Evolutionary conservation across 92 coral and sea anemone genomes (phyloP).

Genomic region (Epizoanthus scotinus): DNA sequence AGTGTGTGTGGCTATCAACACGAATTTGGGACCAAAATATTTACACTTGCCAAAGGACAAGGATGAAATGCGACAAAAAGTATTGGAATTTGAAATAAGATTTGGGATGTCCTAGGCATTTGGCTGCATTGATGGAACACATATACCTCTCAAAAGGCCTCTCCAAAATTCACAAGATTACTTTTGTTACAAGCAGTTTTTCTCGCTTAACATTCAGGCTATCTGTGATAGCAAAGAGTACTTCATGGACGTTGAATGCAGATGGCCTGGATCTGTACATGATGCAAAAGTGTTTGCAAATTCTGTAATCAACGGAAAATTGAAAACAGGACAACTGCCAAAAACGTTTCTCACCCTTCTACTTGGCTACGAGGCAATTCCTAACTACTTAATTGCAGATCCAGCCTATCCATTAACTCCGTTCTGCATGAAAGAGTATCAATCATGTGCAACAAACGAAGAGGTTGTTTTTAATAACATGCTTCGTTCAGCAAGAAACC

Average conservation of each 20-base stretch:
- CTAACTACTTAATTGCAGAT: slow-evolving; percentile 33
- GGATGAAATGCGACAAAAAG: slow-evolving; percentile 49
- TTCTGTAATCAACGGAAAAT: slow-evolving; percentile 33
- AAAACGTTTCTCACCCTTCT: slow-evolving; percentile 23
- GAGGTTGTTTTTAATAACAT: slow-evolving; percentile 39
- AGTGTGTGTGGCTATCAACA: slow-evolving; percentile 50
- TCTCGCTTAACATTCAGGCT: slow-evolving; percentile 35
- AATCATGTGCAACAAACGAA: slow-evolving; percentile 43
- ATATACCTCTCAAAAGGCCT: slow-evolving; percentile 42
- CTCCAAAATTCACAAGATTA: slow-evolving; percentile 38
- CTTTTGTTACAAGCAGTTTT: slow-evolving; percentile 46
- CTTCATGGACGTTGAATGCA: slow-evolving; percentile 49
- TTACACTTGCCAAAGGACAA: slow-evolving; percentile 44
- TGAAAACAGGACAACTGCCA: slow-evolving; percentile 43
- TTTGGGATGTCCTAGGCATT: slow-evolving; percentile 44
- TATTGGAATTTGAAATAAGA: slow-evolving; percentile 50
- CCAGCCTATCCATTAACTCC: slow-evolving; percentile 43
- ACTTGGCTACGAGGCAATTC: slow-evolving; percentile 43
- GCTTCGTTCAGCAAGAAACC: slow-evolving; percentile 28
- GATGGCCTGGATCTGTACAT: slow-evolving; percentile 53
- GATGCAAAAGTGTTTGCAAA: slow-evolving; percentile 52
- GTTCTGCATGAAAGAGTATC: slow-evolving; percentile 37
- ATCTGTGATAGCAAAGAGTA: slow-evolving; percentile 43
- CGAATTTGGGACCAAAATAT: slow-evolving; percentile 39
- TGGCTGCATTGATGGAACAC: slow-evolving; percentile 44